Base-by-base conservation (phyloP, 2,888 invertebrate genomes). In the Sinodicranocentrus sp. region DNA sequence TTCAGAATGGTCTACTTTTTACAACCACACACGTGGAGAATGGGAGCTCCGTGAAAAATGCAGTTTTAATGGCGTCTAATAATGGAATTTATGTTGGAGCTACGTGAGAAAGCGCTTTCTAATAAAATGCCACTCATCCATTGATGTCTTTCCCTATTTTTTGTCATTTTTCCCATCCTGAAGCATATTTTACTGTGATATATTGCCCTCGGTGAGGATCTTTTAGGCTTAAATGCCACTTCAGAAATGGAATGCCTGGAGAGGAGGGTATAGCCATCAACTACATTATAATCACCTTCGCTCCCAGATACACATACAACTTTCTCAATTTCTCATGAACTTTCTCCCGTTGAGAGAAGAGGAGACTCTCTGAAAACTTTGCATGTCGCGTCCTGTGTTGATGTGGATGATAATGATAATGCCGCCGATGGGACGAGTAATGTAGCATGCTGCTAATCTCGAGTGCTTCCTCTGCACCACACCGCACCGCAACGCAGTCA, bases 181-280 rank as follows among this genome's bases (percentile, higher is more conserved):
- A 25, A 23, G 10, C 61, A 26, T 61, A n/a, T 61, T 61, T 61
- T 28, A 13, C n/a, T 5, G 21, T 77, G 77, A 77, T 77, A 77
- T 68, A 77, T 77, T 77, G 68, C 59, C 59, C 39, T 77, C 77
- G 67, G 48, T 26, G 52, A 77, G 76, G 28, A 67, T 67, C 48
- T 67, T 77, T 67, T 57, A n/a, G 21, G 44, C 59, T 68, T 59
- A 68, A 68, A 77, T 68, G 77, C 28, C 57, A 44, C 15, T 3
- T 61, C 28, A n/a, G 26, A 26, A 26, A n/a, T 61, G n/a, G 25
- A 2, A n/a, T 26, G 15, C 6, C 17, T 19, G 13, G 54, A n/a
- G n/a, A n/a, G n/a, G 3, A 54, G 54, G 8, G 28, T n/a, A 26
- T 10, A n/a, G 26, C 15, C 6, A 48, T 48, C 10, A n/a, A 39